Evolutionary conservation across 2,888 invertebrate species (phyloP).

Genomic region (Trissoscelio sp.): DNA sequence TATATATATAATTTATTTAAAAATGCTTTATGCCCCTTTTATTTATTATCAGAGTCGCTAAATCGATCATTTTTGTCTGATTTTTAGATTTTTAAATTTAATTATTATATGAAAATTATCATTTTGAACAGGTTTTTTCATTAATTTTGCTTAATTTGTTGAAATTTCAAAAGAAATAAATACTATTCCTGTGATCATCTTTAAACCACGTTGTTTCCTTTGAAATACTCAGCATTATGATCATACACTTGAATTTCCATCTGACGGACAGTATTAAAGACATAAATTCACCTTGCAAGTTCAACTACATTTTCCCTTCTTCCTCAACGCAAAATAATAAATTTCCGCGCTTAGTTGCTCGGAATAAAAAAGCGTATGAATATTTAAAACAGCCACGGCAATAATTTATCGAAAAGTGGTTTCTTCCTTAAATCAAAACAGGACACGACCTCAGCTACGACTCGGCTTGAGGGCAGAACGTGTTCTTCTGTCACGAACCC

Average conservation of each 20-base stretch:
- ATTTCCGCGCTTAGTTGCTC: constrained; percentile 30
- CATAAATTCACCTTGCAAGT: constrained; percentile 41
- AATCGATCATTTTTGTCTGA: no score
- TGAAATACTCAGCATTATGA: background rate
- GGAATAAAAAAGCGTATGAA: constrained; percentile 49
- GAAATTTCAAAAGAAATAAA: no score
- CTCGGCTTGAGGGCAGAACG: constrained; percentile 1
- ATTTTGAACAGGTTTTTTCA: no score
- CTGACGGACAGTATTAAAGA: constrained; percentile 43
- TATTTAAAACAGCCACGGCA: constrained; percentile 34
- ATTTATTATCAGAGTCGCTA: no score
- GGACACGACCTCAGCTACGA: background rate
- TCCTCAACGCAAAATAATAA: constrained; percentile 34
- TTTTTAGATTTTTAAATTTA: no score
- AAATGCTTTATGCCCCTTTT: no score
- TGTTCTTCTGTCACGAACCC: constrained; percentile 4
- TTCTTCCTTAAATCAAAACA: constrained; percentile 53
- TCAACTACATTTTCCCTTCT: constrained; percentile 20
- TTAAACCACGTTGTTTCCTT: no score
- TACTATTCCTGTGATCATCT: no score
- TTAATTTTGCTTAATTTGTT: no score
- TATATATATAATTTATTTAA: no score
- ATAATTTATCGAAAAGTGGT: constrained; percentile 47
- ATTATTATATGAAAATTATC: no score
- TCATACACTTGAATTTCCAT: constrained; percentile 30